Conservation (phyloP, 1,140 invertebrate genomes). For the Leptinotarsa lineolata region DNA sequence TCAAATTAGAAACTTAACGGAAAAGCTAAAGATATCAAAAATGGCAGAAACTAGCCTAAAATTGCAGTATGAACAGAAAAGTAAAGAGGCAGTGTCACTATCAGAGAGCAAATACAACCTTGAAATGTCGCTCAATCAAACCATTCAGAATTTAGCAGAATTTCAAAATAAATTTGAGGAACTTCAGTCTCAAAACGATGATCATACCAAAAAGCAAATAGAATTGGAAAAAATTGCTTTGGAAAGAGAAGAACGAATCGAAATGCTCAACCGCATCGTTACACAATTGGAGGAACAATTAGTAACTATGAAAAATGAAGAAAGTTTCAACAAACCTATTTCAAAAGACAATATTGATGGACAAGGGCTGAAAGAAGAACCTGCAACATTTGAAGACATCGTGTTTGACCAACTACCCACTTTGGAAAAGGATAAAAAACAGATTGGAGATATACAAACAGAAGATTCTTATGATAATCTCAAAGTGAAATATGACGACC, state of each 20-base stretch:
- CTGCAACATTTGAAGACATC: neutral
- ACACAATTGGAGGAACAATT: conserved; percentile 34
- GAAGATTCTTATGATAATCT: conserved; percentile 33
- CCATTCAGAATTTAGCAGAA: conserved; percentile 26
- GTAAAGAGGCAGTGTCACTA: conserved; percentile 42
- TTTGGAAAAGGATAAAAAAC: neutral
- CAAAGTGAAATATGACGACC: conserved; percentile 51
- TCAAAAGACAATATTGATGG: neutral
- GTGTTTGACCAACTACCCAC: neutral
- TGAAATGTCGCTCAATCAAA: conserved; percentile 35
- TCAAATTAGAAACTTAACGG: conserved; percentile 40
- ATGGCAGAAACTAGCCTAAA: conserved; percentile 49
- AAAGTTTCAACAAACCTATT: neutral
- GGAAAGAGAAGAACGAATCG: conserved; percentile 17
- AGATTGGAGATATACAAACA: neutral
- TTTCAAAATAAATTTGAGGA: conserved; percentile 40
- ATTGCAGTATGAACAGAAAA: conserved; percentile 47
- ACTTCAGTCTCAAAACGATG: conserved; percentile 36
- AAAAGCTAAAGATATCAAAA: conserved; percentile 48
- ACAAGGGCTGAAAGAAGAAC: neutral
- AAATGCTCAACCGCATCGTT: conserved; percentile 28
- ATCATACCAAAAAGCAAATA: conserved; percentile 30
- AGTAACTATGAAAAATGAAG: neutral
- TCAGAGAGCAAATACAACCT: conserved; percentile 38
- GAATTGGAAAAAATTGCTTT: conserved; percentile 24